Conservation (phyloP, 2,888 invertebrate genomes). For the Lepidonotus clava region DNA sequence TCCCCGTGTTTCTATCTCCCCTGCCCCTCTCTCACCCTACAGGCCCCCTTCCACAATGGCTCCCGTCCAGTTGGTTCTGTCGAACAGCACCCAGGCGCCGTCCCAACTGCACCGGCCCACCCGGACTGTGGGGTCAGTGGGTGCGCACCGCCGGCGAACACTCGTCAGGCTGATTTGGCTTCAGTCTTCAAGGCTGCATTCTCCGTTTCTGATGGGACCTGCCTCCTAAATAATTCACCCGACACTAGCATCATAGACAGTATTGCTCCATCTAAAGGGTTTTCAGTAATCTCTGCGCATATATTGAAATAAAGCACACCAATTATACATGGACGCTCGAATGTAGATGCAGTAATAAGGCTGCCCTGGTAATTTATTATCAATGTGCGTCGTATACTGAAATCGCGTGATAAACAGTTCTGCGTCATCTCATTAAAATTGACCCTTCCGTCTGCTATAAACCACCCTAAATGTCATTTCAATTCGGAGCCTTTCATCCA, state of each 20-base stretch:
- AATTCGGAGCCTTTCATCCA: not conserved
- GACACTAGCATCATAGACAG: not conserved
- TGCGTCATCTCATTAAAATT: constrained; percentile 12
- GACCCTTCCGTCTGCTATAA: not conserved
- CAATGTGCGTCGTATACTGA: no score
- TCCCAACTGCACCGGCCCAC: constrained; percentile 36
- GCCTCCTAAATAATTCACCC: constrained; percentile 26
- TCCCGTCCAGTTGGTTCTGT: constrained; percentile 38
- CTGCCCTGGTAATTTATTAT: no score
- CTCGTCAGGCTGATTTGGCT: constrained; percentile 26
- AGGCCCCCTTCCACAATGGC: constrained; percentile 5
- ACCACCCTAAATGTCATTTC: not conserved
- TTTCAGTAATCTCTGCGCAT: no score
- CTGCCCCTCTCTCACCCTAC: not conserved
- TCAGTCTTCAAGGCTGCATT: constrained; percentile 32
- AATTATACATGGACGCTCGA: no score
- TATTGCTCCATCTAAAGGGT: no score
- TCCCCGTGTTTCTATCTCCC: not conserved
- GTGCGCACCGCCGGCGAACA: not conserved
- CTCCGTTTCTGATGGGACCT: constrained; percentile 31
- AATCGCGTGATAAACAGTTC: not conserved
- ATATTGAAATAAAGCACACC: no score
- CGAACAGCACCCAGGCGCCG: constrained; percentile 15
- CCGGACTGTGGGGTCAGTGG: constrained; percentile 5
- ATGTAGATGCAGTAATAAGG: no score